These are phyloP conservation scores for Acrossocheilus fasciatus DNA, from an alignment of 2,797 vertebrate species.

Conservation along the genomic window DNA sequence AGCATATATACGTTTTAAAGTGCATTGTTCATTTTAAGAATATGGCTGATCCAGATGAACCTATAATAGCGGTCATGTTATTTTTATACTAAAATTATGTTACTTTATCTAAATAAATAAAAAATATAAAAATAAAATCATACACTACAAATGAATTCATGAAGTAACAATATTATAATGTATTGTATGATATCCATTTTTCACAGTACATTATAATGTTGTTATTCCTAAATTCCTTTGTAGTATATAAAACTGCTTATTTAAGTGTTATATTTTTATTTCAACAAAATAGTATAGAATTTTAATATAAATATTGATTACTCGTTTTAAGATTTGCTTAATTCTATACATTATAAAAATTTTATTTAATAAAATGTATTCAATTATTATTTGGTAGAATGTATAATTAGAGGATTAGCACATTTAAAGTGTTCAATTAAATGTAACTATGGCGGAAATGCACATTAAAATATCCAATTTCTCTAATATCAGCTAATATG, in stretches of 20 bases:
- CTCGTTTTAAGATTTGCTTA: neutral
- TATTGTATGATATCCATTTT: neutral
- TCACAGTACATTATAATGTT: neutral
- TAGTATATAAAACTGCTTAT: neutral
- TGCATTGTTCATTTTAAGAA: neutral
- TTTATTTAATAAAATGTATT: too few species aligned
- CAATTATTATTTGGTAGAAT: too few species aligned
- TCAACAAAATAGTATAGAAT: too few species aligned
- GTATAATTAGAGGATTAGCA: too few species aligned
- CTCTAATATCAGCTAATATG: neutral
- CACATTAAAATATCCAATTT: neutral
- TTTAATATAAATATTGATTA: neutral
- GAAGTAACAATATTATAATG: neutral
- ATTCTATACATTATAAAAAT: too few species aligned
- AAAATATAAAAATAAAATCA: neutral
- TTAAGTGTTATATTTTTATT: neutral
- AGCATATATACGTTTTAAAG: neutral
- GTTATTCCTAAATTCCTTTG: neutral
- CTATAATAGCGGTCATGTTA: neutral
- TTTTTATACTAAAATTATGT: neutral
- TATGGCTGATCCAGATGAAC: neutral
- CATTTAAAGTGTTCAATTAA: too few species aligned
- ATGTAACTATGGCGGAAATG: neutral
- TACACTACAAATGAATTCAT: neutral
- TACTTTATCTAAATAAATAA: neutral